A percentile compares a stretch with the other conserved stretches of the same genome.
phyloP scores from a whole-genome alignment of 2,888 invertebrate genomes.

The Archaeoteleia sp. region DNA sequence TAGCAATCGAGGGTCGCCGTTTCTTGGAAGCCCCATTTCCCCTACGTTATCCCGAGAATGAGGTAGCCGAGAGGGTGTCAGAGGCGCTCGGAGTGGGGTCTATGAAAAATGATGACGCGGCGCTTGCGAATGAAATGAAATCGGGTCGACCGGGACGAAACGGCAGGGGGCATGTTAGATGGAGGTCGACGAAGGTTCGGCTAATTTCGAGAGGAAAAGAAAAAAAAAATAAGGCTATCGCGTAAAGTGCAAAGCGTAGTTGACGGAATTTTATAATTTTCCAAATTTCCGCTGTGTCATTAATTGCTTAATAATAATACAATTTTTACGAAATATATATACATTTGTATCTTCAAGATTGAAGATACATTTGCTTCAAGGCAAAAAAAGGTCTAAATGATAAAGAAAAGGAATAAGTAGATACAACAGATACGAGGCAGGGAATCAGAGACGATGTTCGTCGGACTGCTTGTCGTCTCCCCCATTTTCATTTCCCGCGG shows the following conservation, averaged over 20 bases:
- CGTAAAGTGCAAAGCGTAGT: neutral
- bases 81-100: slow-evolving; percentile 53
- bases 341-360: too few species aligned
- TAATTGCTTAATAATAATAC: too few species aligned
- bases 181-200: slow-evolving; percentile 47
- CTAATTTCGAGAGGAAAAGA: slow-evolving; percentile 47
- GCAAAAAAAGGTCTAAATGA: too few species aligned
- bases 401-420: slow-evolving; percentile 24
- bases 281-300: too few species aligned
- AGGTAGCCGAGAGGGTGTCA: slow-evolving; percentile 44
- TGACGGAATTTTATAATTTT: too few species aligned
- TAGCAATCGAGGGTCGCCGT: slow-evolving; percentile 51
- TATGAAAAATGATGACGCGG: slow-evolving; percentile 75
- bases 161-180: slow-evolving; percentile 52
- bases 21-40: slow-evolving; percentile 53
- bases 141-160: slow-evolving; percentile 62
- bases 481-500: slow-evolving; percentile 76
- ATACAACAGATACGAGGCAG: slow-evolving; percentile 33
- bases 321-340: too few species aligned
- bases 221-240: too few species aligned
- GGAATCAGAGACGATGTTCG: slow-evolving; percentile 42
- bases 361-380: too few species aligned
- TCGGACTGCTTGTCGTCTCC: slow-evolving; percentile 63
- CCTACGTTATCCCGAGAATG: slow-evolving; percentile 43
- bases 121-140: slow-evolving; percentile 72